These are phyloP conservation scores for Peromyscus eremicus DNA, from an alignment of 2,797 vertebrate genomes.

Conservation along the genomic window DNA sequence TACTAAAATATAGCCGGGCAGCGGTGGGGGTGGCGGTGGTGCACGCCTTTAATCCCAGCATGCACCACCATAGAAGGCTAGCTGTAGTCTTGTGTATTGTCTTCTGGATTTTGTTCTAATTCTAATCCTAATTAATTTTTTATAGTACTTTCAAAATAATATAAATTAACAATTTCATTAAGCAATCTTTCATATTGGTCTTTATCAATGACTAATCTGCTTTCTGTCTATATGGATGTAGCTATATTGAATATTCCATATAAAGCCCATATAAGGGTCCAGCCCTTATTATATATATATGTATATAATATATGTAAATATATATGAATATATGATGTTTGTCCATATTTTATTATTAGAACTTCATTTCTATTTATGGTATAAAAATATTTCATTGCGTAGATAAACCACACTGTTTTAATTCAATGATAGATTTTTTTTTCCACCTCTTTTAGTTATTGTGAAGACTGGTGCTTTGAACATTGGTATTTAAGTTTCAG, in stretches of 20 bases:
- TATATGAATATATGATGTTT: not conserved
- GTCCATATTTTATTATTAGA: not conserved
- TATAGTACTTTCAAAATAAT: not conserved
- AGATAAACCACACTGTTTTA: not conserved
- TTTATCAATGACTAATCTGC: not conserved
- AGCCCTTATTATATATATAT: not conserved
- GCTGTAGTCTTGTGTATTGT: not conserved
- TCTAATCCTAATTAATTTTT: not conserved
- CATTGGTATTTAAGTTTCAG: not conserved
- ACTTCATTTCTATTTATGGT: not conserved
- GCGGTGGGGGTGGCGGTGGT: too few relatives aligned
- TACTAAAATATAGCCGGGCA: not conserved
- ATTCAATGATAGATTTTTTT: not conserved
- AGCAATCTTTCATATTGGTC: not conserved
- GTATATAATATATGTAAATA: not conserved
- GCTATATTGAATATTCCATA: not conserved
- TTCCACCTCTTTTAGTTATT: not conserved
- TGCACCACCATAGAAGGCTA: not conserved
- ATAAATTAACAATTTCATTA: not conserved
- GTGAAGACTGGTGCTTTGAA: not conserved
- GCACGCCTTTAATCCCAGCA: too few relatives aligned
- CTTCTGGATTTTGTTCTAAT: not conserved
- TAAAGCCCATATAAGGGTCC: not conserved
- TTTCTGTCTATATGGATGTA: not conserved
- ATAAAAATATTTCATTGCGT: not conserved